These are phyloP conservation scores for Adelognathus sp. DNA, from an alignment of 2,888 invertebrate species.

Conservation along the genomic window DNA sequence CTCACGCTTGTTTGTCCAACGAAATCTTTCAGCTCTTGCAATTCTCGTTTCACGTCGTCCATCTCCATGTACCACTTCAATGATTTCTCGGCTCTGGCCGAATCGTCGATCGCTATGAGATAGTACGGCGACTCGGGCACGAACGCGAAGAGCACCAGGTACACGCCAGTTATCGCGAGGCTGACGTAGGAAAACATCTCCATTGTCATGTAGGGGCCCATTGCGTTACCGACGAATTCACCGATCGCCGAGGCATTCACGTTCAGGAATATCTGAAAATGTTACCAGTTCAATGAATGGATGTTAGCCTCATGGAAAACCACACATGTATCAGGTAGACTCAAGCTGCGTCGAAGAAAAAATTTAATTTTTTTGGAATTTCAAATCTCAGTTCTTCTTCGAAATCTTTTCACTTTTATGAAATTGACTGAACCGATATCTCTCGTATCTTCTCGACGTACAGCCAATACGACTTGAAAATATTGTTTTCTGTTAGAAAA, in stretches of 20 bases:
- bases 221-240: slow-evolving; percentile 74
- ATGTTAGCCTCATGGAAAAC: no score
- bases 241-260: slow-evolving; percentile 74
- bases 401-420: no score
- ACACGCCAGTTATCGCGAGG: slow-evolving; percentile 71
- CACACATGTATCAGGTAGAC: no score
- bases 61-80: slow-evolving; percentile 74
- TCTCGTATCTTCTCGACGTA: no score
- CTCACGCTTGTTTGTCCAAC: slow-evolving; percentile 63
- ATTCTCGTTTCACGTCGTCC: slow-evolving; percentile 72
- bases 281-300: no score
- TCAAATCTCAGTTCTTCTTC: no score
- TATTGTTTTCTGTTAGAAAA: no score
- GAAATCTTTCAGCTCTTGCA: slow-evolving; percentile 73
- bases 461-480: no score
- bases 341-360: no score
- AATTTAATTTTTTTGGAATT: no score
- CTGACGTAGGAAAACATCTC: slow-evolving; percentile 72
- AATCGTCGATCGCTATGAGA: slow-evolving; percentile 69
- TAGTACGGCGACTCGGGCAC: slow-evolving; percentile 78
- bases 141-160: slow-evolving; percentile 72
- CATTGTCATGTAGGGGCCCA: slow-evolving; percentile 78
- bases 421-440: no score
- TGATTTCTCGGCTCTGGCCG: slow-evolving; percentile 74
- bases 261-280: slow-evolving; percentile 75